A percentile compares a stretch with the other conserved stretches of the same genome.
Evolutionary conservation across 2,113 vertebrate genomes (phyloP).

Genomic region (Dryoscopus gambensis): DNA sequence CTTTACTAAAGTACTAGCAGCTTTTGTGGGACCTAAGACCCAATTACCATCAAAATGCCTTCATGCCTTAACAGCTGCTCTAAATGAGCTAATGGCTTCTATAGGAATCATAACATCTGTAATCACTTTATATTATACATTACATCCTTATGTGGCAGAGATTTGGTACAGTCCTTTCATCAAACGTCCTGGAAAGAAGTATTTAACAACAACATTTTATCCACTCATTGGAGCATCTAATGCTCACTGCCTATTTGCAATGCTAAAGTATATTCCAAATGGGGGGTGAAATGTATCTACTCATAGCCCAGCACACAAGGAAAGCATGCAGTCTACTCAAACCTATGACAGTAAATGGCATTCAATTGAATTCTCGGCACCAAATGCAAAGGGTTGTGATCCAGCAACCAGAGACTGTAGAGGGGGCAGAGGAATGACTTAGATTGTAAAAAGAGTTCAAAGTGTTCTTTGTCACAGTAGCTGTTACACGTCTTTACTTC

Average conservation of each 20-base stretch:
- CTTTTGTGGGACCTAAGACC: constrained; percentile 20
- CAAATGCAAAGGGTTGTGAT: neutral
- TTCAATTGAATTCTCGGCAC: constrained; percentile 19
- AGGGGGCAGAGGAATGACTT: neutral
- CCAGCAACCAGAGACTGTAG: neutral
- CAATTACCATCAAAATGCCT: constrained; percentile 3
- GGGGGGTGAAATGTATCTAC: constrained; percentile 12
- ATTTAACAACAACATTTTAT: constrained; percentile 14
- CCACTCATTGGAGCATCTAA: constrained; percentile 23
- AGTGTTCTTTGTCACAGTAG: constrained; percentile 18
- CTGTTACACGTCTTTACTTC: neutral
- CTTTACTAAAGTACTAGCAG: constrained; percentile 24
- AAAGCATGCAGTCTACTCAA: constrained; percentile 55
- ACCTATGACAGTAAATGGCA: constrained; percentile 25
- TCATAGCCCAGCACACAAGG: constrained; percentile 38
- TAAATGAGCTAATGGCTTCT: constrained; percentile 52
- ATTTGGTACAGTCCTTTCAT: constrained; percentile 43
- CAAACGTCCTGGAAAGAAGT: constrained; percentile 9
- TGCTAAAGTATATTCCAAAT: constrained; percentile 3
- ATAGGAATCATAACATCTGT: constrained; percentile 11
- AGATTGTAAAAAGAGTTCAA: neutral
- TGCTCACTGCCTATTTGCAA: constrained; percentile 23
- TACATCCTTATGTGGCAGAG: constrained; percentile 5
- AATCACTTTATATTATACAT: neutral
- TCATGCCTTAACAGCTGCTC: constrained; percentile 16